Percentiles rank a stretch among this genome's conserved stretches.
Evolutionary conservation across 1,140 invertebrate genomes (phyloP).

Genomic region (Bombus impatiens): DNA sequence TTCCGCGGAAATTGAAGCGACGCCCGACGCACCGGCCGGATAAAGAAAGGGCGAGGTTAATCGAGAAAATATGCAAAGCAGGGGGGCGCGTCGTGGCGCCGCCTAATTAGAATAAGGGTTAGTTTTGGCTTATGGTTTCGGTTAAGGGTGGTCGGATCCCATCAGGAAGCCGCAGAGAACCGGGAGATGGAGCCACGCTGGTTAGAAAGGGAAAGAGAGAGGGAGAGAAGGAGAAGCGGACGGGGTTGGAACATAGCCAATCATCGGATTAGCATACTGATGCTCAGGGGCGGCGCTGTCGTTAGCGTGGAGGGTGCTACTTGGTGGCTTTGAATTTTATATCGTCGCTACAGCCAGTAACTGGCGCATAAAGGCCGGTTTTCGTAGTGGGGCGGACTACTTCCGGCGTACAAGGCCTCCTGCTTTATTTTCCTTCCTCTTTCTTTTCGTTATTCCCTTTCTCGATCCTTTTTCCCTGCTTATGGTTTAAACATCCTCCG

Average conservation of each 20-base stretch:
- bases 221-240: slow-evolving; percentile 51
- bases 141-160: slow-evolving; percentile 71
- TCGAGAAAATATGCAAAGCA: slow-evolving; percentile 79
- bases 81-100: slow-evolving; percentile 71
- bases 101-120: slow-evolving; percentile 81
- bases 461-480: background rate
- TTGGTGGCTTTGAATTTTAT: slow-evolving; percentile 80
- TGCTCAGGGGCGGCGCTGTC: slow-evolving; percentile 79
- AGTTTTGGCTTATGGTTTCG: slow-evolving; percentile 81
- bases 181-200: slow-evolving; percentile 47
- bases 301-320: slow-evolving; percentile 79
- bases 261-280: slow-evolving; percentile 82
- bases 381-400: slow-evolving; percentile 26
- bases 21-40: slow-evolving; percentile 51
- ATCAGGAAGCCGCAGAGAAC: slow-evolving; percentile 66
- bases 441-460: background rate
- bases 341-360: slow-evolving; percentile 64
- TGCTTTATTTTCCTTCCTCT: background rate
- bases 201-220: slow-evolving; percentile 41
- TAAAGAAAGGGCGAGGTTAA: slow-evolving; percentile 74
- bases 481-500: background rate
- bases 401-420: slow-evolving; percentile 23
- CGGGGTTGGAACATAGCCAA: slow-evolving; percentile 80
- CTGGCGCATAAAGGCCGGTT: slow-evolving; percentile 56
- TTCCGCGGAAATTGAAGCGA: slow-evolving; percentile 59